Base-by-base conservation (phyloP, 64 coral and sea anemone species). In the Montipora sp. region DNA sequence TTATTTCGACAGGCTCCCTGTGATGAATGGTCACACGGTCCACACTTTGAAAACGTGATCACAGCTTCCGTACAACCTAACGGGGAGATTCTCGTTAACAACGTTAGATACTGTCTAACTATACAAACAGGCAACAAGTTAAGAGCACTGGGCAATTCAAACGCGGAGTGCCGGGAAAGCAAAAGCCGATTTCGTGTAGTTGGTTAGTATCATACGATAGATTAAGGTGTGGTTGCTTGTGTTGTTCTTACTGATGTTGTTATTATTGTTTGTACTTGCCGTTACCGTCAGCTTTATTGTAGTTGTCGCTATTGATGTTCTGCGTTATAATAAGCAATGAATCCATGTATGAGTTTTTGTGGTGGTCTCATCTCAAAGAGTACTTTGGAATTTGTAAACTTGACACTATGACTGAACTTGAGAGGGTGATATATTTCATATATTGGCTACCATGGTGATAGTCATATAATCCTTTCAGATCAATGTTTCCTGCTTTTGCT, bases 181-280 rank as follows among this genome's bases (percentile, higher is more conserved):
- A 12, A 4, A 59, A 66, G 81, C 81, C 81, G 51, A 10, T 84
- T 84, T 66, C 81, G 81, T 84, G 2, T 84, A 66, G 81, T 84
- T 23, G 19, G 81, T 84, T 8, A 84, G 81, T 84, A 66, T 66
- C 12, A 84, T 23, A 84, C 55, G 2, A 76, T 24, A 24, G 9
- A 76, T 16, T 1, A 46, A 16, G 3, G 23, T 24, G 23, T 24
- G 23, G 23, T 24, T 24, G 23, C 23, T 24, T 24, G 23, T 24
- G 23, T 24, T 24, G 23, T 24, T 24, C 23, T 24, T 24, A 24
- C 23, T 76, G 8, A 46, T 76, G n/a, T 24, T 47, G 19, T 47
- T 80, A 8, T 46, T 14, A 46, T 10, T 44, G 14, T 80, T 80
- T 80, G 27, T 7, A 63, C 59, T 16, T 16, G 16, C 8, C 16